Evolutionary conservation across 2,113 vertebrate genomes (phyloP).

Genomic region (Isichthys henryi): DNA sequence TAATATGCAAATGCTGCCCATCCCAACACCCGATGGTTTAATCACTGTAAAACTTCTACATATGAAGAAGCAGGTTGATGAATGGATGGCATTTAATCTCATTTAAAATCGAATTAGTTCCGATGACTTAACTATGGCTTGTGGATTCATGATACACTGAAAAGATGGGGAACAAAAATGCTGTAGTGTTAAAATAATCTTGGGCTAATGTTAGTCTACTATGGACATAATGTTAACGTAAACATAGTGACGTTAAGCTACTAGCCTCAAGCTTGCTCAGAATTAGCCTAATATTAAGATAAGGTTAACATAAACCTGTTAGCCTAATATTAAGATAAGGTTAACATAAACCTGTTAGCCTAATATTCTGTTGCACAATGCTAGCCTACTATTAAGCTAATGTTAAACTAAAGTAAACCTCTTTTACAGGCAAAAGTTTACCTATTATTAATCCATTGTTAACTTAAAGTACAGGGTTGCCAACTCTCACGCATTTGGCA

Average conservation of each 20-base stretch:
- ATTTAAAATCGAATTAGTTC: slow-evolving; percentile 19
- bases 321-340: neutral
- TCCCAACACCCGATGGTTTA: slow-evolving; percentile 13
- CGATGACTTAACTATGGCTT: neutral
- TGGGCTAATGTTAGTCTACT: neutral
- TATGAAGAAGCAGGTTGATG: slow-evolving; percentile 21
- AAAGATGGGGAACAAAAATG: neutral
- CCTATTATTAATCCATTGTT: neutral
- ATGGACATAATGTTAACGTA: neutral
- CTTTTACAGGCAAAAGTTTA: neutral
- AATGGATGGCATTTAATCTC: slow-evolving; percentile 11
- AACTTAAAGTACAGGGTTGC: neutral
- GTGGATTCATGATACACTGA: neutral
- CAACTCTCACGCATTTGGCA: neutral
- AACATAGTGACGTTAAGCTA: neutral
- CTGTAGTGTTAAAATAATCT: neutral
- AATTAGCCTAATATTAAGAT: neutral
- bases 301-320: neutral
- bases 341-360: neutral
- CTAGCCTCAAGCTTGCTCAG: neutral
- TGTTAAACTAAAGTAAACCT: neutral
- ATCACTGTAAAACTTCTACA: slow-evolving; percentile 20
- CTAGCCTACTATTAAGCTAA: neutral
- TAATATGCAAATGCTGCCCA: slow-evolving; percentile 20
- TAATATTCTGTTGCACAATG: neutral